Evolutionary conservation across 2,113 vertebrate species (phyloP).

Genomic region (Lagopus muta): DNA sequence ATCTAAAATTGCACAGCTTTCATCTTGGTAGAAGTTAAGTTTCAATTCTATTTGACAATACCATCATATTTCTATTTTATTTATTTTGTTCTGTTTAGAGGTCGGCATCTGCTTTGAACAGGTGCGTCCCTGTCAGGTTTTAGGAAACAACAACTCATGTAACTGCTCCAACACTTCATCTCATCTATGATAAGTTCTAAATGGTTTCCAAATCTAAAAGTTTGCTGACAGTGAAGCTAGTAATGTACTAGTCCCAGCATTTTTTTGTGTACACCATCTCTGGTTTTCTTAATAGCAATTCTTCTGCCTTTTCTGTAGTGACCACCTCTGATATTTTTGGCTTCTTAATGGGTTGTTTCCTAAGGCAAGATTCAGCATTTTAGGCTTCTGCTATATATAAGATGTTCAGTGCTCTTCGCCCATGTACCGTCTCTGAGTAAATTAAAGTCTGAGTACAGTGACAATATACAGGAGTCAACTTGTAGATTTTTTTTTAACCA

Average conservation of each 20-base stretch:
- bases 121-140: constrained; percentile 31
- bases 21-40: neutral
- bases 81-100: constrained; percentile 14
- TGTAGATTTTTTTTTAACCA: neutral
- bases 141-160: constrained; percentile 14
- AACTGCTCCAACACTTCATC: neutral
- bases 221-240: neutral
- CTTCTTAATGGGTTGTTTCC: constrained; percentile 17
- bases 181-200: neutral
- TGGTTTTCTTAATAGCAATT: neutral
- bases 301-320: neutral
- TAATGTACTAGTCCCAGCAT: neutral
- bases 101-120: neutral
- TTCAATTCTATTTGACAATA: neutral
- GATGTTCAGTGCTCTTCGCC: neutral
- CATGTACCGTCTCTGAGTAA: neutral
- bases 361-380: neutral
- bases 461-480: neutral
- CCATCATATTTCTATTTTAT: neutral
- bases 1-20: constrained; percentile 15
- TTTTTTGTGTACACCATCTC: neutral
- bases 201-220: constrained; percentile 13
- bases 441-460: neutral
- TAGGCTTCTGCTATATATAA: neutral
- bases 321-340: neutral